Evolutionary conservation across 2,113 vertebrate species (phyloP).

Genomic region (Erinaceus europaeus): DNA sequence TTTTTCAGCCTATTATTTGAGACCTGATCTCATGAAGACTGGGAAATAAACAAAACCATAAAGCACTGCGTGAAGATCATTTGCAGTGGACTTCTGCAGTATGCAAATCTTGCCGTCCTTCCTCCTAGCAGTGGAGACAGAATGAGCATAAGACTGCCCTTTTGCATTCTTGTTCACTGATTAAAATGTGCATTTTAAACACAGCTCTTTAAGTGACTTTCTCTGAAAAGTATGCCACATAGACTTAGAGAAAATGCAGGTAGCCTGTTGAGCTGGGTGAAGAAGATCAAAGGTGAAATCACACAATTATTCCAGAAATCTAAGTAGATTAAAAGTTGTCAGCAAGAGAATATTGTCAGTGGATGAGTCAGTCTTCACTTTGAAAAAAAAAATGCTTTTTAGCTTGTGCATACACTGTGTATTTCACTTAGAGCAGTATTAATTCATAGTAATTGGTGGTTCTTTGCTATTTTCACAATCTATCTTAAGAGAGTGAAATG

Average conservation of each 20-base stretch:
- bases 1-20: constrained; percentile 57
- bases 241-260: not conserved
- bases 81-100: not conserved
- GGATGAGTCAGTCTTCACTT: not conserved
- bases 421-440: not conserved
- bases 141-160: not conserved
- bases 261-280: not conserved
- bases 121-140: constrained; percentile 1
- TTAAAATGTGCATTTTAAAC: constrained; percentile 32
- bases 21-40: constrained; percentile 50
- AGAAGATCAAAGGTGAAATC: not conserved
- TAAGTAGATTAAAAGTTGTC: constrained; percentile 11
- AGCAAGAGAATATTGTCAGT: not conserved
- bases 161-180: not conserved
- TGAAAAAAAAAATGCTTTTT: constrained; percentile 16
- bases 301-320: not conserved
- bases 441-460: not conserved
- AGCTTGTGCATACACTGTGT: not conserved
- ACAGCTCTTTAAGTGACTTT: not conserved
- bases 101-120: constrained; percentile 35
- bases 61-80: constrained; percentile 32
- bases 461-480: constrained; percentile 1
- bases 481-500: constrained; percentile 20
- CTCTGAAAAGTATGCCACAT: not conserved
- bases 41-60: constrained; percentile 12